Evolutionary conservation across 2,113 vertebrate genomes (phyloP).

Genomic region (Isichthys henryi): DNA sequence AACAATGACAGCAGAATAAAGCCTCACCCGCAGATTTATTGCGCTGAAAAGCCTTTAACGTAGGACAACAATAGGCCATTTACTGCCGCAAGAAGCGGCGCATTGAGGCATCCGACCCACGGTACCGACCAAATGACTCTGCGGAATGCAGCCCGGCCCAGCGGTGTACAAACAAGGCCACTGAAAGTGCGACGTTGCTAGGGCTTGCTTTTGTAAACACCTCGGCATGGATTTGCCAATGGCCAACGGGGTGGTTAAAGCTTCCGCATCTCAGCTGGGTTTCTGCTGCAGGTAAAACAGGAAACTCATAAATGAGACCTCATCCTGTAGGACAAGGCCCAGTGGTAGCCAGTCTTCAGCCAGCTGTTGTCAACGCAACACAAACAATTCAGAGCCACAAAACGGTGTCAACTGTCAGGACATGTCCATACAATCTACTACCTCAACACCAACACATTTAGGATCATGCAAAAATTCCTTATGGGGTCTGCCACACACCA

Average conservation of each 20-base stretch:
- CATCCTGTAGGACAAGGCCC: neutral
- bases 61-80: neutral
- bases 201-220: constrained; percentile 5
- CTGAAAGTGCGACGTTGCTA: neutral
- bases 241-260: neutral
- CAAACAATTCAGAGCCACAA: neutral
- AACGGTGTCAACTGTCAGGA: neutral
- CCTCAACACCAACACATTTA: neutral
- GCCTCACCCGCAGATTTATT: constrained; percentile 1
- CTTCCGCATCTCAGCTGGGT: neutral
- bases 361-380: neutral
- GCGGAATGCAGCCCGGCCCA: neutral
- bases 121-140: constrained; percentile 10
- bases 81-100: neutral
- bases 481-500: neutral
- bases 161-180: neutral
- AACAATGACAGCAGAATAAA: neutral
- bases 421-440: neutral
- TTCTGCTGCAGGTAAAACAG: neutral
- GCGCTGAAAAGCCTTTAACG: neutral
- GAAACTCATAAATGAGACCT: neutral
- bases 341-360: neutral
- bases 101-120: neutral
- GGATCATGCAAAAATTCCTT: neutral
- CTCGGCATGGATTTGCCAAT: neutral